Base-by-base conservation (phyloP, 2,888 invertebrate species). In the Lamproptera curius region DNA sequence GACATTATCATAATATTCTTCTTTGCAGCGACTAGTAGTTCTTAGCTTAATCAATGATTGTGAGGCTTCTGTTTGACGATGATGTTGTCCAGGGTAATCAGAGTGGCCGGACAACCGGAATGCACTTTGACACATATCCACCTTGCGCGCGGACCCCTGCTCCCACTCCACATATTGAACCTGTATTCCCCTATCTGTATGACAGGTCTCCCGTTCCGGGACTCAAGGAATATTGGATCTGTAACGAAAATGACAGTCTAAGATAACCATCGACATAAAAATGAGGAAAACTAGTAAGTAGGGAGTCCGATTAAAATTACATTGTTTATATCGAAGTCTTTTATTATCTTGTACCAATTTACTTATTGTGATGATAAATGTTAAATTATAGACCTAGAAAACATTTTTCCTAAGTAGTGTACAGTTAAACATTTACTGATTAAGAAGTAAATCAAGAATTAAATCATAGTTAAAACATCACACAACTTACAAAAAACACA, bases 91-190 rank as follows among this genome's bases (percentile, higher is more conserved):
- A 69, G 6, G 1, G 79, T 80, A 9, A 76, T 55, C 2, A 77
- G 50, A 1, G 67, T 65, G 0, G 78, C 75, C 40, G 63, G 65
- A 46, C 80, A 80, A 2, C 63, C 60, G 1, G 58, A 50, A 5
- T 70, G 63, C 5, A 70, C 64, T 51, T 76, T 73, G 3, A 65
- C 70, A 31, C 77, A 78, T 0, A 73, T 56, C 78, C 78, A 78
- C 38, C 64, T 66, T 8, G 61, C 63, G 2, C 62, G 56, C 0
- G 50, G 50, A 0, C 75, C 71, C 1, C 62, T 58, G 13, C 73
- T 63, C 28, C 73, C 70, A 13, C 64, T 63, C 41, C 75, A 61
- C 49, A 69, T 67, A 46, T 78, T 76, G 52, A 72, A 77, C 17
- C 76, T 60, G 38, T 75, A 69, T 0, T 62, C 62, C 0, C 73